Percentiles rank a stretch among this genome's conserved stretches.
phyloP scores from a whole-genome alignment of 1,140 invertebrate species.

The Pachyrhynchus sulphureomaculatus region DNA sequence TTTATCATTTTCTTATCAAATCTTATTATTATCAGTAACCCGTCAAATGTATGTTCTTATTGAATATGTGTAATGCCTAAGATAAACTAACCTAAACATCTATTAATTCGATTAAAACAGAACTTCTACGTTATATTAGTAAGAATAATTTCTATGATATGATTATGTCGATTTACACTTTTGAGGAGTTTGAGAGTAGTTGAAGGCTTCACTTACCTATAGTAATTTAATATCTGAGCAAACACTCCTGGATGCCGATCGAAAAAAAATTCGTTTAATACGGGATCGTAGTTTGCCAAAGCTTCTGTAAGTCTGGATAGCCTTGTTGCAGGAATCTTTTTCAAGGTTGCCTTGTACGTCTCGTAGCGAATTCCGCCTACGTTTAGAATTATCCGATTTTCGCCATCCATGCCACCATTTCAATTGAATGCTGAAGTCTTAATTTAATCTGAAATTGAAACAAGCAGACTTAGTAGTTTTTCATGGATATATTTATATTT shows the following conservation, averaged over 20 bases:
- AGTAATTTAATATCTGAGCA: constrained; percentile 90
- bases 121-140: too few relatives aligned
- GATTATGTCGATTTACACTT: too few relatives aligned
- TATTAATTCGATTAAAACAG: too few relatives aligned
- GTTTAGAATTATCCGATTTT: constrained; percentile 97
- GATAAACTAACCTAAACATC: too few relatives aligned
- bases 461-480: not conserved
- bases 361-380: constrained; percentile 97
- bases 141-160: too few relatives aligned
- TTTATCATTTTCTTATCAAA: too few relatives aligned
- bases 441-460: not conserved
- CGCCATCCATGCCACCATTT: constrained; percentile 73
- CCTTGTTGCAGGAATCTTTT: constrained; percentile 92
- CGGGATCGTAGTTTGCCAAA: constrained; percentile 92
- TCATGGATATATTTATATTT: too few relatives aligned
- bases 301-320: constrained; percentile 86
- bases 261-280: constrained; percentile 98
- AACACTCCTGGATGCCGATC: constrained; percentile 98
- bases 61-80: too few relatives aligned
- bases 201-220: constrained; percentile 73
- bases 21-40: too few relatives aligned
- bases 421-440: not conserved
- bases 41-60: too few relatives aligned
- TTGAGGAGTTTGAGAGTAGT: too few relatives aligned
- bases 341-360: constrained; percentile 90